A percentile compares a stretch with the other conserved stretches of the same genome.
Evolutionary conservation across 2,888 invertebrate genomes (phyloP).

Genomic region (Athripsodes cinereus): DNA sequence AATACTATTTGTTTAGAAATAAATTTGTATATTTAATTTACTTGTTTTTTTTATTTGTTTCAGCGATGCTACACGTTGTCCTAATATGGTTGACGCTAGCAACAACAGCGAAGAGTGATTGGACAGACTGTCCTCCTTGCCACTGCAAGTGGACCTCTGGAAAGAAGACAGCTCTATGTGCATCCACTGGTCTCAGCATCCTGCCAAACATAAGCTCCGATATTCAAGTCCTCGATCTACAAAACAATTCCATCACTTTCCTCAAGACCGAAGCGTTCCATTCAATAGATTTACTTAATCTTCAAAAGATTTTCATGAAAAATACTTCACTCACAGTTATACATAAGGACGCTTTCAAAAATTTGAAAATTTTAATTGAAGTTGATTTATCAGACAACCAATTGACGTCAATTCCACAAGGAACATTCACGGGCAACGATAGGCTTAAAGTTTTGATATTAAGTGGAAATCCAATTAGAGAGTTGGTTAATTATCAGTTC

Average conservation of each 20-base stretch:
- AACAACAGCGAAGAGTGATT: slow-evolving; percentile 62
- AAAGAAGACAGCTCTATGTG: slow-evolving; percentile 83
- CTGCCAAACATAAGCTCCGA: slow-evolving; percentile 59
- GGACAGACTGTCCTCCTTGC: slow-evolving; percentile 87
- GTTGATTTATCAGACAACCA: slow-evolving; percentile 82
- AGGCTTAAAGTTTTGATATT: slow-evolving; percentile 70
- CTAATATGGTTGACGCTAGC: slow-evolving; percentile 29
- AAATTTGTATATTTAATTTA: too few species aligned
- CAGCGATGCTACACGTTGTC: slow-evolving; percentile 24
- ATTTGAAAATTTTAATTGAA: slow-evolving; percentile 79
- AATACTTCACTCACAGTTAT: slow-evolving; percentile 70
- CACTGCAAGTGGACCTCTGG: slow-evolving; percentile 90
- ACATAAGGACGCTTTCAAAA: slow-evolving; percentile 79
- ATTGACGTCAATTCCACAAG: slow-evolving; percentile 64
- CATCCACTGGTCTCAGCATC: slow-evolving; percentile 70
- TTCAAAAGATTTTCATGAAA: slow-evolving; percentile 76
- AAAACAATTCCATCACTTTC: slow-evolving; percentile 70
- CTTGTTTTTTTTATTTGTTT: slow-evolving; percentile 3
- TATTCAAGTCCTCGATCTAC: slow-evolving; percentile 69
- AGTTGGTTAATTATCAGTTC: slow-evolving; percentile 70
- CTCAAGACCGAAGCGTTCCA: slow-evolving; percentile 76
- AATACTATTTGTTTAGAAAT: background rate
- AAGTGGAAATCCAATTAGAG: slow-evolving; percentile 75
- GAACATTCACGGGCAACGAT: slow-evolving; percentile 81
- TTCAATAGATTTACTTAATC: slow-evolving; percentile 69